These are phyloP conservation scores for Baryphthengus martii DNA, from an alignment of 2,113 vertebrate species.

Conservation along the genomic window DNA sequence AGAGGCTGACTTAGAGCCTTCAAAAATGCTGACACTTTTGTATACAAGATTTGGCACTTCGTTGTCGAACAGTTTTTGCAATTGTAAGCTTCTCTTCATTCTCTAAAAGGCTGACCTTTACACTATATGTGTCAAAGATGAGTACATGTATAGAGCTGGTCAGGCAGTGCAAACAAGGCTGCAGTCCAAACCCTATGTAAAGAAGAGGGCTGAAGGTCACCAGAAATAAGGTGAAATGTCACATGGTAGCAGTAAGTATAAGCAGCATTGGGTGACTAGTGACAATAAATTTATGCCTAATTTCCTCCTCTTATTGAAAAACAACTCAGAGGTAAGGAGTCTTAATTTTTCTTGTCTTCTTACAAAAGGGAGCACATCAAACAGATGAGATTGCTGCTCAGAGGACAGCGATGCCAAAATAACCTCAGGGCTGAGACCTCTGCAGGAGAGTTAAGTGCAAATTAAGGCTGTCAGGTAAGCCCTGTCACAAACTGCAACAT, in stretches of 20 bases:
- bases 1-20: not conserved
- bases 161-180: not conserved
- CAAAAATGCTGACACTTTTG: not conserved
- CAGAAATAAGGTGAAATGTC: not conserved
- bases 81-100: not conserved
- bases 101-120: not conserved
- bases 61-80: not conserved
- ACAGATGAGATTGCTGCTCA: not conserved
- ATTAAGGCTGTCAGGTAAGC: not conserved
- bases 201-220: not conserved
- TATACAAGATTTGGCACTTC: not conserved
- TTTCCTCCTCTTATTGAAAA: not conserved
- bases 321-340: not conserved
- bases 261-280: not conserved
- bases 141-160: not conserved
- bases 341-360: not conserved
- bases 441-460: not conserved
- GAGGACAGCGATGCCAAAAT: not conserved
- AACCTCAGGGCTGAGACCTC: not conserved
- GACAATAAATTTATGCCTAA: not conserved
- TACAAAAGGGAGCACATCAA: not conserved
- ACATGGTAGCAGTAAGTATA: not conserved
- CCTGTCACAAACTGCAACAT: not conserved
- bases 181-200: not conserved
- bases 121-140: not conserved